These are phyloP conservation scores for Dipodomys merriami DNA, from an alignment of 2,113 vertebrate genomes.

Conservation along the genomic window DNA sequence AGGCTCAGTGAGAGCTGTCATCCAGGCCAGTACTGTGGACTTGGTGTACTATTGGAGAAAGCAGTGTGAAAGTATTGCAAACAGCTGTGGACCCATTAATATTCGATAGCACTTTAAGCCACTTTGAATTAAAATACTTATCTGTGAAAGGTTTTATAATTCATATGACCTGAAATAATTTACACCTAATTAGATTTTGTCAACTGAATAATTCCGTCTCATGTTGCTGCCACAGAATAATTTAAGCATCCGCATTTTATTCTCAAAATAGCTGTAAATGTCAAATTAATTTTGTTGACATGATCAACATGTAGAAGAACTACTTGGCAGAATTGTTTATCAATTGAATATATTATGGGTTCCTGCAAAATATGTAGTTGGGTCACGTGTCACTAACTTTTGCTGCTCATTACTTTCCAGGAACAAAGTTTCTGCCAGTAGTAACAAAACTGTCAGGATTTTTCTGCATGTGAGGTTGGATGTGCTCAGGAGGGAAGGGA, in stretches of 20 bases:
- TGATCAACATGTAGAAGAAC: slow-evolving; percentile 81
- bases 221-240: slow-evolving; percentile 85
- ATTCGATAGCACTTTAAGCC: slow-evolving; percentile 80
- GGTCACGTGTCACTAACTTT: slow-evolving; percentile 55
- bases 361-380: slow-evolving; percentile 45
- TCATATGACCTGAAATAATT: slow-evolving; percentile 88
- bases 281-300: slow-evolving; percentile 89
- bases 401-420: slow-evolving; percentile 9
- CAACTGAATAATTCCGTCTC: slow-evolving; percentile 87
- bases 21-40: not conserved
- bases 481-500: not conserved
- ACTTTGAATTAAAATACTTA: slow-evolving; percentile 83
- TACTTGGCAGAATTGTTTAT: slow-evolving; percentile 84
- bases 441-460: not conserved
- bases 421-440: not conserved
- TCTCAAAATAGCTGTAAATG: slow-evolving; percentile 90
- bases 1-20: not conserved
- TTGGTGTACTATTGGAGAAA: slow-evolving; percentile 21
- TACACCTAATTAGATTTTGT: slow-evolving; percentile 90
- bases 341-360: slow-evolving; percentile 72
- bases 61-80: slow-evolving; percentile 48
- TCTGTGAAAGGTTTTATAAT: slow-evolving; percentile 87
- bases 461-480: not conserved
- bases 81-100: slow-evolving; percentile 78
- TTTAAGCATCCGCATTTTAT: slow-evolving; percentile 86